Conservation (phyloP, 2,797 vertebrate genomes). For the Hydrolagus colliei region DNA sequence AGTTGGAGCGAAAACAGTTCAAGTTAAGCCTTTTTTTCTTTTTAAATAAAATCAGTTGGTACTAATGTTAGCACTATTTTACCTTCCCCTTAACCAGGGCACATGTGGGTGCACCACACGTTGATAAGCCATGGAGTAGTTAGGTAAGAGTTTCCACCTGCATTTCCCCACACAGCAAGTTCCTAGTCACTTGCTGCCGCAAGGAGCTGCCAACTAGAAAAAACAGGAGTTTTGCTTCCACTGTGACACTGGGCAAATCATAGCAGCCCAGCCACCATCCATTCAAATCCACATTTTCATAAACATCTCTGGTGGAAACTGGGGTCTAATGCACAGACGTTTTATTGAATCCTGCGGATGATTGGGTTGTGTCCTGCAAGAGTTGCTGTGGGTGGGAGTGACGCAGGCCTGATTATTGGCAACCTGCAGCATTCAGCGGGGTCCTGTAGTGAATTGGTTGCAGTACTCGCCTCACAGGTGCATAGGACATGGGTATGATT, state of each 20-base stretch:
- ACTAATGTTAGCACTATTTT: background rate
- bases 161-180: background rate
- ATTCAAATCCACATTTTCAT: background rate
- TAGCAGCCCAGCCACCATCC: background rate
- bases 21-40: background rate
- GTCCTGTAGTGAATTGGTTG: no score
- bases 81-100: background rate
- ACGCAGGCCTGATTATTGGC: no score
- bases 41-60: no score
- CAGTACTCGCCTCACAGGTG: no score
- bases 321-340: no score
- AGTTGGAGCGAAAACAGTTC: background rate
- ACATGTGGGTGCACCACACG: background rate
- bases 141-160: background rate
- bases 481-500: no score
- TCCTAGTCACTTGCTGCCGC: background rate
- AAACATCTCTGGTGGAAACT: no score
- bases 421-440: no score
- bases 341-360: no score
- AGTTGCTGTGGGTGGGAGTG: no score
- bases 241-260: background rate
- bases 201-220: background rate
- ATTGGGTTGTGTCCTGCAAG: no score
- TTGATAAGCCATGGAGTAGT: background rate
- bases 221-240: background rate